Evolutionary conservation across 2,797 vertebrate genomes (phyloP).

Genomic region (Oreochromis grahami): DNA sequence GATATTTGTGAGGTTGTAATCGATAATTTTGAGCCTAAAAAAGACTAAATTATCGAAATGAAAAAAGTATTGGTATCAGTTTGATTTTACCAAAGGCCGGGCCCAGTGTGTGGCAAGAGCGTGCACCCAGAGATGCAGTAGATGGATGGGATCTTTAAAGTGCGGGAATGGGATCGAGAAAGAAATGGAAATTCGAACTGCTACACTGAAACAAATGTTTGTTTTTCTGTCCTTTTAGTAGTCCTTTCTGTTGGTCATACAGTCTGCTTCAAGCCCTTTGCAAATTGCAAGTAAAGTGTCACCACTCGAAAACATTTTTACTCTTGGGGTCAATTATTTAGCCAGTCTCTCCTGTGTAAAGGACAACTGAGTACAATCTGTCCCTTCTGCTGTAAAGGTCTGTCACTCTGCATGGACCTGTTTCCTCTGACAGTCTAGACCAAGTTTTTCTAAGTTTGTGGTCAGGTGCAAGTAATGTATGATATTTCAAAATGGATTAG

Average conservation of each 20-base stretch:
- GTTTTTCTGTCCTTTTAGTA: background rate
- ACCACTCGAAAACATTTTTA: background rate
- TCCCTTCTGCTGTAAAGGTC: background rate
- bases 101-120: conserved; percentile 12
- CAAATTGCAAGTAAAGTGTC: background rate
- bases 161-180: conserved; percentile 14
- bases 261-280: background rate
- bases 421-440: background rate
- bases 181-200: background rate
- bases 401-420: background rate
- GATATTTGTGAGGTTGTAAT: conserved; percentile 64
- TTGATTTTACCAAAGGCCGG: conserved; percentile 64
- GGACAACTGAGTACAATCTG: background rate
- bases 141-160: conserved; percentile 34
- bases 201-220: background rate
- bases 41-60: conserved; percentile 38
- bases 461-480: background rate
- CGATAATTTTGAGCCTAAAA: conserved; percentile 41
- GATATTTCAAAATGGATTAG: background rate
- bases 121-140: background rate
- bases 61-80: conserved; percentile 48
- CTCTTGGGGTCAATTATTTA: background rate
- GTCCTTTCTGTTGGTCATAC: background rate
- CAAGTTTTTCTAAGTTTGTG: background rate
- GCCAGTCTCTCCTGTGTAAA: background rate